A percentile compares a stretch with the other conserved stretches of the same genome.
Conservation (phyloP, 2,797 vertebrate genomes). For the Benthosema pterotum region DNA sequence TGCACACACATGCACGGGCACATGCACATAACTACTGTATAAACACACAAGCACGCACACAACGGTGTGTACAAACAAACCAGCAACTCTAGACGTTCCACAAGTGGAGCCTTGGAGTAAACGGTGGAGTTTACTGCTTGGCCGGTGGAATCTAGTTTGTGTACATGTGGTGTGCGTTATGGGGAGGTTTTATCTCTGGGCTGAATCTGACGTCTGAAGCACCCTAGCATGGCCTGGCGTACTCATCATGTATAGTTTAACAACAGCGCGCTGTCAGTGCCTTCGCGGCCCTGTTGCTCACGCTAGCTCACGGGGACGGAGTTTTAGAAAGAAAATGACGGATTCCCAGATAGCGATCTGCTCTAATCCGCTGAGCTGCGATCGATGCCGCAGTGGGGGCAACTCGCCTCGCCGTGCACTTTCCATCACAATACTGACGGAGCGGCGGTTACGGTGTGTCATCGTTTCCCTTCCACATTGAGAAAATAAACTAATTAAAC, state of each 20-base stretch:
- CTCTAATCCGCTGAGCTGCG: conserved; percentile 13
- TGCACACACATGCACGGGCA: conserved; percentile 7
- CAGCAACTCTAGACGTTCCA: conserved; percentile 15
- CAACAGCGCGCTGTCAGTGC: conserved; percentile 37
- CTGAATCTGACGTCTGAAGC: conserved; percentile 45
- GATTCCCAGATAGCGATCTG: conserved; percentile 16
- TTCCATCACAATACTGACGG: not conserved
- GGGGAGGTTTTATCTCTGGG: conserved; percentile 51
- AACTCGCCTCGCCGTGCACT: not conserved
- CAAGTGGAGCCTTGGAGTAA: conserved; percentile 18
- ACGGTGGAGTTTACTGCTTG: conserved; percentile 26
- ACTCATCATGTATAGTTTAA: conserved; percentile 43
- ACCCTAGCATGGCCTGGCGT: conserved; percentile 40
- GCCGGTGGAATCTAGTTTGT: conserved; percentile 22
- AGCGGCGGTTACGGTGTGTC: conserved; percentile 2
- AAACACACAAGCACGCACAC: conserved; percentile 13
- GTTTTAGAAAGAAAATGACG: conserved; percentile 26
- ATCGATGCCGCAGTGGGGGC: not conserved
- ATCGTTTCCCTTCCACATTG: not conserved
- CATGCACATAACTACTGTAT: not conserved
- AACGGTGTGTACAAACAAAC: not conserved
- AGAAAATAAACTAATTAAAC: no score
- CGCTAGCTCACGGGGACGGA: conserved; percentile 22
- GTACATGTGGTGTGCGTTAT: conserved; percentile 59
- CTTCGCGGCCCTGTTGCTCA: conserved; percentile 5